Conservation (phyloP, 2,797 vertebrate species). For the Pseudotriccus pelzelni region DNA sequence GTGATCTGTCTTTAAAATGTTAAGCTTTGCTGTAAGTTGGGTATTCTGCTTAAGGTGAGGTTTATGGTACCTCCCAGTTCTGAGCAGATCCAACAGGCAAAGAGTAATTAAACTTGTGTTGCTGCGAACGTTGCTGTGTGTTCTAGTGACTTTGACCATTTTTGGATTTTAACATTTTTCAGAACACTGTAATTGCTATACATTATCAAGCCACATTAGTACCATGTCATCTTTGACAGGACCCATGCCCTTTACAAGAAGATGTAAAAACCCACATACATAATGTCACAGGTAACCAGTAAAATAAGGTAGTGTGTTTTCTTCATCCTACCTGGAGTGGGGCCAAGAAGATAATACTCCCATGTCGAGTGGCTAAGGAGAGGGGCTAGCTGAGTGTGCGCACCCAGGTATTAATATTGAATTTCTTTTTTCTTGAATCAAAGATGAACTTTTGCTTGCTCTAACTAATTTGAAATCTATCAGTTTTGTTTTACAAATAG, state of each 20-base stretch:
- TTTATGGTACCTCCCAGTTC: not conserved
- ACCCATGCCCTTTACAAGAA: not conserved
- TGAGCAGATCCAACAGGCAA: not conserved
- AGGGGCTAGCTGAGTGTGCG: not conserved
- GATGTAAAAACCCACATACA: not conserved
- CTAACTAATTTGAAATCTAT: not conserved
- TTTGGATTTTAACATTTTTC: not conserved
- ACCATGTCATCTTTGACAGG: not conserved
- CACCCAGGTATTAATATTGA: not conserved
- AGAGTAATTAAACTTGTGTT: not conserved
- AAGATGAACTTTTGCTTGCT: not conserved
- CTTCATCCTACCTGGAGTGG: not conserved
- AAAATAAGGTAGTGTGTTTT: not conserved
- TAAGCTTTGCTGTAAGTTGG: not conserved
- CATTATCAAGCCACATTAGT: not conserved
- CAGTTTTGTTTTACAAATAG: not conserved
- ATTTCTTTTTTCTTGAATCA: not conserved
- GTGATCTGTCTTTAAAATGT: not conserved
- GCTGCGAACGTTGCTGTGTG: not conserved
- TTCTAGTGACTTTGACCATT: not conserved
- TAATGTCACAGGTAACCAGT: not conserved
- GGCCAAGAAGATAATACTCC: no score
- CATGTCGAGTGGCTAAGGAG: not conserved
- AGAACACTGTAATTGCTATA: not conserved
- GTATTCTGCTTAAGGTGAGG: not conserved